A percentile compares a stretch with the other conserved stretches of the same genome.
Evolutionary conservation across 2,113 vertebrate genomes (phyloP).

Genomic region (Melanostigma gelatinosum): DNA sequence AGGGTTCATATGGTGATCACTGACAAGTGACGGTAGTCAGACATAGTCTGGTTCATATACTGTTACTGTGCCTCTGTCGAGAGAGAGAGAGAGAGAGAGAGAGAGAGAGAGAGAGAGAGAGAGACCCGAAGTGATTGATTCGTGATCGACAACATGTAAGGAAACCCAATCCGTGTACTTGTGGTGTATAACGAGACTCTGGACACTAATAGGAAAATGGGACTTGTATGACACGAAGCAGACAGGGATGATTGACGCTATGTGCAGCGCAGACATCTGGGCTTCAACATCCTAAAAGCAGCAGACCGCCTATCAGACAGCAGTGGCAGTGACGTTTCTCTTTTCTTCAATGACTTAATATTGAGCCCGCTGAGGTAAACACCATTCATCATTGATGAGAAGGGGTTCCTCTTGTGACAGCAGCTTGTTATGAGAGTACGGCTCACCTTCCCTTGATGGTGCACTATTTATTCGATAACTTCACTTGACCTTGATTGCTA

Average conservation of each 20-base stretch:
- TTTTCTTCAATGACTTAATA: neutral
- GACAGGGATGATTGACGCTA: constrained; percentile 31
- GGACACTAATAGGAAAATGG: constrained; percentile 44
- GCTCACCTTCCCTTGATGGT: neutral
- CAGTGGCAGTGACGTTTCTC: neutral
- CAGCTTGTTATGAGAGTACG: constrained; percentile 22
- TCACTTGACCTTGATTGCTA: neutral
- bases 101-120: constrained; percentile 20
- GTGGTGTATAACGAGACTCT: constrained; percentile 42
- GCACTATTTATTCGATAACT: constrained; percentile 22
- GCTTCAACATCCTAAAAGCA: neutral
- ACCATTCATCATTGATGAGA: constrained; percentile 48
- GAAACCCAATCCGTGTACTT: constrained; percentile 63
- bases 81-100: constrained; percentile 18
- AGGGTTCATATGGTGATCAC: constrained; percentile 21
- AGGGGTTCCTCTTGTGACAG: constrained; percentile 42
- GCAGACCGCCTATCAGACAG: neutral
- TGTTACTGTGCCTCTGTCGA: constrained; percentile 31
- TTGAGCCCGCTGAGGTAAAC: neutral
- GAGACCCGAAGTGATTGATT: constrained; percentile 57
- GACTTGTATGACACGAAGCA: constrained; percentile 34
- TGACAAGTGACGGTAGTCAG: constrained; percentile 41
- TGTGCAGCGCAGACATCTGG: neutral
- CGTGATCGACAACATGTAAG: constrained; percentile 64
- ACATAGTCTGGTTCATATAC: constrained; percentile 42